A percentile compares a stretch with the other conserved stretches of the same genome.
These are phyloP conservation scores for Leucophora obtusa DNA, from an alignment of 2,888 invertebrate genomes.

Conservation along the genomic window DNA sequence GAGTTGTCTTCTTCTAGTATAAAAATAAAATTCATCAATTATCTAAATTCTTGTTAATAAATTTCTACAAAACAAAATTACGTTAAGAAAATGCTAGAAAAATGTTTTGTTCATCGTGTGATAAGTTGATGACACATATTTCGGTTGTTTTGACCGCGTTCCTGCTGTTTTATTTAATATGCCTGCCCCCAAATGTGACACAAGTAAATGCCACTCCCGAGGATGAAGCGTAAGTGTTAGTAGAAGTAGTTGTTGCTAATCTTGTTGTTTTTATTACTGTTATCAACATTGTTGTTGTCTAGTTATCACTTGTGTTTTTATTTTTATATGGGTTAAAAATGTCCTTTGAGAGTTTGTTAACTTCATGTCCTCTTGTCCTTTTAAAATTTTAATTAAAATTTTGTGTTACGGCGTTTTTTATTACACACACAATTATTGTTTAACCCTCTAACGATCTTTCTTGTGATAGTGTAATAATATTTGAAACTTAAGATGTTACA, in stretches of 20 bases:
- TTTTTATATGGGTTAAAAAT: background rate
- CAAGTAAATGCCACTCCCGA: conserved; percentile 75
- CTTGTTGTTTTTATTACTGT: background rate
- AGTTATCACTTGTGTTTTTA: background rate
- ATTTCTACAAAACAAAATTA: conserved; percentile 32
- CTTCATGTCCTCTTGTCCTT: conserved; percentile 33
- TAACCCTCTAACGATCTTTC: no score
- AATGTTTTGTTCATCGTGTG: conserved; percentile 75
- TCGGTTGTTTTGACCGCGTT: conserved; percentile 77
- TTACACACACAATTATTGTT: background rate
- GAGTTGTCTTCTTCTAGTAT: background rate
- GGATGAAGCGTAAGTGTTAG: conserved; percentile 77
- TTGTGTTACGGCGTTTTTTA: background rate
- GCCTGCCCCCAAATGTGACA: conserved; percentile 73
- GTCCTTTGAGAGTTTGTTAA: conserved; percentile 22
- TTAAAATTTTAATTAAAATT: conserved; percentile 38
- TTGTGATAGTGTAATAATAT: no score
- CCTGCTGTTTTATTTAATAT: conserved; percentile 74
- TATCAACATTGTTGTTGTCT: background rate
- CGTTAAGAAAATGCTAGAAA: conserved; percentile 77
- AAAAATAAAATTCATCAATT: conserved; percentile 7
- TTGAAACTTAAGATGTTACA: no score
- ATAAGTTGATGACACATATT: conserved; percentile 79
- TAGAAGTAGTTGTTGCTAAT: background rate
- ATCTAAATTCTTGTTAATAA: background rate